Conservation (phyloP, 1,140 invertebrate genomes). For the Cecropterus lyciades region DNA sequence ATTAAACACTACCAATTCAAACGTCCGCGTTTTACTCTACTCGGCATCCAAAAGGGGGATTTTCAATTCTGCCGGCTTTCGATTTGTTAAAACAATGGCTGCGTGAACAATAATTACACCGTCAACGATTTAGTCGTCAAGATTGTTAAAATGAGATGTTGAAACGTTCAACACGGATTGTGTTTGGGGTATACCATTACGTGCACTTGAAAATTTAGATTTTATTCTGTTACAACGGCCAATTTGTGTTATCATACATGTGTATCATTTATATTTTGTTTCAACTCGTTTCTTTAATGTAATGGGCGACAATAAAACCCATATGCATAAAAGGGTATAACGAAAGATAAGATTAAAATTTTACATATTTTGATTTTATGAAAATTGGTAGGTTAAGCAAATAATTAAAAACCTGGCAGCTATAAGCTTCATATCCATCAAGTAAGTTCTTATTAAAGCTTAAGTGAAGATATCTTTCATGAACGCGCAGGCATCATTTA, state of each 20-base stretch:
- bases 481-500: slow-evolving; percentile 21
- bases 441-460: slow-evolving; percentile 30
- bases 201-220: slow-evolving; percentile 21
- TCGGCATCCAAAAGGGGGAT: slow-evolving; percentile 35
- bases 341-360: too few species aligned
- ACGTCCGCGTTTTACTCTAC: slow-evolving; percentile 28
- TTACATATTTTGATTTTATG: neutral
- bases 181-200: slow-evolving; percentile 41
- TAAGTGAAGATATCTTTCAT: slow-evolving; percentile 33
- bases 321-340: too few species aligned
- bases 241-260: slow-evolving; percentile 23
- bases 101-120: slow-evolving; percentile 61
- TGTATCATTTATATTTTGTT: slow-evolving; percentile 21
- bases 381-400: neutral
- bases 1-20: slow-evolving; percentile 51
- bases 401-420: slow-evolving; percentile 3
- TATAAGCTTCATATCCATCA: slow-evolving; percentile 19
- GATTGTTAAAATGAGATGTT: slow-evolving; percentile 54
- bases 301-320: too few species aligned
- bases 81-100: slow-evolving; percentile 63
- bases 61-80: slow-evolving; percentile 48
- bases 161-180: slow-evolving; percentile 48
- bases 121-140: slow-evolving; percentile 57
- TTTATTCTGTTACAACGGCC: slow-evolving; percentile 36
- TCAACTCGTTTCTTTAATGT: slow-evolving; percentile 1